phyloP scores from a whole-genome alignment of 2,113 vertebrate species.

The Brachionichthys hirsutus region DNA sequence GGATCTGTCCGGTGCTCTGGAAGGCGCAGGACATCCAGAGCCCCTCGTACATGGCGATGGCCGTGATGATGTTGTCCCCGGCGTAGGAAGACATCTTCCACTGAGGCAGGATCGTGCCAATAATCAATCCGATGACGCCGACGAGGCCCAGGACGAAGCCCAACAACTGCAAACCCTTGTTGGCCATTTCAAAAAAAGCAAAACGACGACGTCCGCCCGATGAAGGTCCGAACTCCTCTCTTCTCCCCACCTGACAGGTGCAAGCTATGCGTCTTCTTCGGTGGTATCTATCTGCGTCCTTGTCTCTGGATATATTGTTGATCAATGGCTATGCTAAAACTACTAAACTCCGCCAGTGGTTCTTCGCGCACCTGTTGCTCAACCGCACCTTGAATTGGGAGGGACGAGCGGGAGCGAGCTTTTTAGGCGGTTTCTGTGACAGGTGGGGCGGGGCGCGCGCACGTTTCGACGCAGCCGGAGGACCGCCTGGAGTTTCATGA shows the following conservation, averaged over 20 bases:
- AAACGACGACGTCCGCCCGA: slow-evolving; percentile 41
- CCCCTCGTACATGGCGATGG: slow-evolving; percentile 85
- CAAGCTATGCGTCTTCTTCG: not conserved
- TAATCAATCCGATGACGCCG: slow-evolving; percentile 80
- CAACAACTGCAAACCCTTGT: slow-evolving; percentile 85
- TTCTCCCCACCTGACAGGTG: not conserved
- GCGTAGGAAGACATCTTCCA: slow-evolving; percentile 89
- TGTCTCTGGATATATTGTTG: accelerated
- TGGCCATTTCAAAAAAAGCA: slow-evolving; percentile 77
- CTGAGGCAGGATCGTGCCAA: slow-evolving; percentile 85
- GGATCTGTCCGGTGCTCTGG: slow-evolving; percentile 83
- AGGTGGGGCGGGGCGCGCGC: slow-evolving; percentile 66
- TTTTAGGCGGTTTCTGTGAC: slow-evolving; percentile 60
- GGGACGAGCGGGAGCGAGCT: slow-evolving; percentile 53
- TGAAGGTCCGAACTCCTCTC: not conserved
- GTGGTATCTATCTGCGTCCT: not conserved
- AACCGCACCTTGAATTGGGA: slow-evolving; percentile 67
- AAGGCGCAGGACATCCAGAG: slow-evolving; percentile 88
- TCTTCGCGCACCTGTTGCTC: slow-evolving; percentile 65
- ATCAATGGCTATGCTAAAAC: not conserved
- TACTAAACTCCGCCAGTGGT: not conserved
- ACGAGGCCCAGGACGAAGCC: slow-evolving; percentile 82
- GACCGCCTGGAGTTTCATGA: slow-evolving; percentile 67
- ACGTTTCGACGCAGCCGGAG: slow-evolving; percentile 69
- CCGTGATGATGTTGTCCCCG: slow-evolving; percentile 87